phyloP scores from a whole-genome alignment of 1,140 invertebrate genomes.

The Drosophila gunungcola region DNA sequence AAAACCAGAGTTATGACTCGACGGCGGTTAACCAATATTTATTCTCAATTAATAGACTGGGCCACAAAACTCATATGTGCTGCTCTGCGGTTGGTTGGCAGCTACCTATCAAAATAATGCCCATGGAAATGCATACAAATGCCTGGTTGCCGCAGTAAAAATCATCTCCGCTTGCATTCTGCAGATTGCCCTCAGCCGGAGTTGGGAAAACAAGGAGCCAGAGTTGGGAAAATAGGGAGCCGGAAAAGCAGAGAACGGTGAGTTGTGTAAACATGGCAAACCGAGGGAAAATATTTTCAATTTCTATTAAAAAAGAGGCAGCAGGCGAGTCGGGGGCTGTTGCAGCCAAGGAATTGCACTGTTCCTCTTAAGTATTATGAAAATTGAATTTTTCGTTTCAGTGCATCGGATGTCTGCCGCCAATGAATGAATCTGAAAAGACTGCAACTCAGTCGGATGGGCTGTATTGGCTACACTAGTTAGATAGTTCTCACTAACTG shows the following conservation, averaged over 20 bases:
- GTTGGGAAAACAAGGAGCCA: slow-evolving; percentile 11
- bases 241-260: slow-evolving; percentile 1
- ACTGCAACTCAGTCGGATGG: slow-evolving; percentile 21
- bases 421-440: slow-evolving; percentile 65
- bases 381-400: slow-evolving; percentile 83
- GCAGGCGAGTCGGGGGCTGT: not conserved
- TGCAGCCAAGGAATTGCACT: slow-evolving; percentile 36
- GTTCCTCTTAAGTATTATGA: slow-evolving; percentile 74
- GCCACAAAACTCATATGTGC: slow-evolving; percentile 57
- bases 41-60: slow-evolving; percentile 72
- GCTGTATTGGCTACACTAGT: slow-evolving; percentile 1
- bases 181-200: slow-evolving; percentile 25
- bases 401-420: slow-evolving; percentile 46
- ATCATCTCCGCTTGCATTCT: slow-evolving; percentile 37
- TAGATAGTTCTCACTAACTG: not conserved
- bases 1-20: slow-evolving; percentile 35
- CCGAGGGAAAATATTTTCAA: slow-evolving; percentile 75
- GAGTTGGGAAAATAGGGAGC: not conserved
- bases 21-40: slow-evolving; percentile 69
- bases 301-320: slow-evolving; percentile 76
- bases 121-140: slow-evolving; percentile 59
- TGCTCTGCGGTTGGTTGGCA: slow-evolving; percentile 34
- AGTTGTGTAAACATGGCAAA: slow-evolving; percentile 59
- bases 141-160: slow-evolving; percentile 48
- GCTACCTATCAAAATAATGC: slow-evolving; percentile 73